Conservation (phyloP, 2,888 invertebrate genomes). For the Habrosyne pyritoides region DNA sequence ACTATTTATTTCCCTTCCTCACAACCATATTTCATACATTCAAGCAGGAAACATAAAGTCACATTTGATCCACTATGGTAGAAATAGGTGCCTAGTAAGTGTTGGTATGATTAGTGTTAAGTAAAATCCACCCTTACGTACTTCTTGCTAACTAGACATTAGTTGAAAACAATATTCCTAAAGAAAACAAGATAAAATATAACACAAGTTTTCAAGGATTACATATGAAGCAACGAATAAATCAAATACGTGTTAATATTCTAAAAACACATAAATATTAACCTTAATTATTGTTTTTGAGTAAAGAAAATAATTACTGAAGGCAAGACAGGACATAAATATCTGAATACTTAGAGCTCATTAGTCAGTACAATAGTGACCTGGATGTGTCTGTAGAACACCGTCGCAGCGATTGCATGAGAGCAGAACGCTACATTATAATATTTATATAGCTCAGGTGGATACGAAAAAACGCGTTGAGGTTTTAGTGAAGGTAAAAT, state of each 20-base stretch:
- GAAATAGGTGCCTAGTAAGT: too few species aligned
- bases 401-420: not conserved
- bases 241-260: not conserved
- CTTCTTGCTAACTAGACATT: not conserved
- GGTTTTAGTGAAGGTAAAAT: too few species aligned
- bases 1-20: too few species aligned
- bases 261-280: constrained; percentile 7
- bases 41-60: too few species aligned
- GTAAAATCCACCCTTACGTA: too few species aligned
- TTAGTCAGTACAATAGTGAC: constrained; percentile 3
- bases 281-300: constrained; percentile 2
- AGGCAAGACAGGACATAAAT: not conserved
- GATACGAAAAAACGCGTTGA: too few species aligned
- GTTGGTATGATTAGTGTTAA: too few species aligned
- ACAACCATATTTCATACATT: too few species aligned
- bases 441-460: too few species aligned
- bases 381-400: not conserved
- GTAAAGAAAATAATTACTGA: constrained; percentile 2
- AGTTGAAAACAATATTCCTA: not conserved
- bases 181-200: not conserved
- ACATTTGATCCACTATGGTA: too few species aligned
- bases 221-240: not conserved
- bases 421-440: not conserved
- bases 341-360: constrained; percentile 7
- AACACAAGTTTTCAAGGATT: not conserved